phyloP scores from a whole-genome alignment of 2,888 invertebrate genomes.

The Augiades crinisus region DNA sequence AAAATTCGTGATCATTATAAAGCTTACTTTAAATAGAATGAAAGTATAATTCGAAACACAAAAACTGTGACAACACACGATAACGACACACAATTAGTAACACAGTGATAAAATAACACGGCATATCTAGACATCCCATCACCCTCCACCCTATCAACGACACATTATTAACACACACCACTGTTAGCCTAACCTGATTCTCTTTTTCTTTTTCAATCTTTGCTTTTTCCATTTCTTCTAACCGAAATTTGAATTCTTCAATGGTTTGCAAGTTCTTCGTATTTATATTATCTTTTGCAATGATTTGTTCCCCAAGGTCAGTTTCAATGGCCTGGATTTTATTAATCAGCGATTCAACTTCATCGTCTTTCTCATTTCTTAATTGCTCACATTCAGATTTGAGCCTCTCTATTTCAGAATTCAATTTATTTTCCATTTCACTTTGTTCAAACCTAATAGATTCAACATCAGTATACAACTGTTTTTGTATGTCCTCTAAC shows the following conservation, averaged over 20 bases:
- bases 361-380: conserved; percentile 43
- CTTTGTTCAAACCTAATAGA: conserved; percentile 34
- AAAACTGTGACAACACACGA: conserved; percentile 2
- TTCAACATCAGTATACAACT: conserved; percentile 36
- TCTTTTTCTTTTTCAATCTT: conserved; percentile 52
- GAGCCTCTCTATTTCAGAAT: conserved; percentile 44
- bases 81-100: conserved; percentile 26
- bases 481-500: conserved; percentile 40
- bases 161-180: conserved; percentile 38
- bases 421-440: conserved; percentile 39
- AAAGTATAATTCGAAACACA: neutral
- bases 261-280: conserved; percentile 40
- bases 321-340: conserved; percentile 43
- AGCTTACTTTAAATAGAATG: too few species aligned
- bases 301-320: conserved; percentile 38
- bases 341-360: conserved; percentile 47
- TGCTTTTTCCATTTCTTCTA: conserved; percentile 44
- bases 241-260: conserved; percentile 43
- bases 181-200: conserved; percentile 60
- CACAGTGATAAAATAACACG: conserved; percentile 3
- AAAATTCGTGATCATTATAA: too few species aligned
- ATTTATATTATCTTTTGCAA: conserved; percentile 45
- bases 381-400: conserved; percentile 42
- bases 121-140: conserved; percentile 6
- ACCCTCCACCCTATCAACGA: conserved; percentile 16